Percentiles rank a stretch among this genome's conserved stretches.
Conservation (phyloP, 2,888 invertebrate species). For the Tortricodes alternella region DNA sequence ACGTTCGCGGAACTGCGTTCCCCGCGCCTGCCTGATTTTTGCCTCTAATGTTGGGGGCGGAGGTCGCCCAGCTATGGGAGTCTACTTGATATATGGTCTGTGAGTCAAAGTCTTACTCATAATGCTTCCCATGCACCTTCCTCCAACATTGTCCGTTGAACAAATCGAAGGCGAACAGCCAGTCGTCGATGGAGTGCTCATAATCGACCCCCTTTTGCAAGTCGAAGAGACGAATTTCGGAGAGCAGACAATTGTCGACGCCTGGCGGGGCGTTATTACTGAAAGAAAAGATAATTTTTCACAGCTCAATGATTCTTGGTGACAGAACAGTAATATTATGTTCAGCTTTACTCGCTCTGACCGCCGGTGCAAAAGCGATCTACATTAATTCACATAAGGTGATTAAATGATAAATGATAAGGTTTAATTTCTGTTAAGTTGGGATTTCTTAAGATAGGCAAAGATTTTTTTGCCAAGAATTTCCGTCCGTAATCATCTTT, state of each 20-base stretch:
- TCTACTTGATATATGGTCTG: no score
- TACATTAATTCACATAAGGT: background rate
- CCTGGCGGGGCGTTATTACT: conserved; percentile 47
- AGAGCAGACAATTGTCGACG: conserved; percentile 87
- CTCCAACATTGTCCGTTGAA: conserved; percentile 87
- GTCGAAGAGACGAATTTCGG: conserved; percentile 90
- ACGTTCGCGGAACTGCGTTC: no score
- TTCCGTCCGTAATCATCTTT: no score
- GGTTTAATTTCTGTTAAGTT: no score
- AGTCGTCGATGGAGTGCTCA: conserved; percentile 85
- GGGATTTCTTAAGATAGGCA: no score
- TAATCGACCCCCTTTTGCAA: conserved; percentile 89
- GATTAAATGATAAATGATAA: no score
- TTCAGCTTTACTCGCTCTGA: no score
- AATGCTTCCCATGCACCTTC: conserved; percentile 54
- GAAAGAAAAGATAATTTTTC: background rate
- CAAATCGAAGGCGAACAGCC: conserved; percentile 91
- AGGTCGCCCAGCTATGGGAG: no score
- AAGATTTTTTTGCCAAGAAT: no score
- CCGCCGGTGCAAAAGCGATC: no score
- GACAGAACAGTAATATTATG: background rate
- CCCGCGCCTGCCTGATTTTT: no score
- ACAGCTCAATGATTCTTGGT: background rate
- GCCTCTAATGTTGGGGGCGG: no score
- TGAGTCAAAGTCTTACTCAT: conserved; percentile 61